Evolutionary conservation across 2,888 invertebrate genomes (phyloP).

Genomic region (Palloptera scutellata): DNA sequence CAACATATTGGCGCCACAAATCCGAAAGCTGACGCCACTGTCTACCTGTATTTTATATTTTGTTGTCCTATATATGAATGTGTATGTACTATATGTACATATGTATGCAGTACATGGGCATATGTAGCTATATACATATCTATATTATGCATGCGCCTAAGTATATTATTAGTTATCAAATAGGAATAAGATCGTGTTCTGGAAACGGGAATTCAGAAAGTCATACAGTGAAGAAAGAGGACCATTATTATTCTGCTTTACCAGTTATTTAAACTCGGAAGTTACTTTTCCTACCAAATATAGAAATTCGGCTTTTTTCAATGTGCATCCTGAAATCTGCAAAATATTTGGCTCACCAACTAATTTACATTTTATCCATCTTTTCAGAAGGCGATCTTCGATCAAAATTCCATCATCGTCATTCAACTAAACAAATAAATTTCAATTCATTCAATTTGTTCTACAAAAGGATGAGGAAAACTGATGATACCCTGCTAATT

Average conservation of each 20-base stretch:
- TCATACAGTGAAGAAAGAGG: too few relatives aligned
- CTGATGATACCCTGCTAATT: constrained; percentile 71
- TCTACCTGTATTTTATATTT: constrained; percentile 10
- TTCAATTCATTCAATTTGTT: constrained; percentile 3
- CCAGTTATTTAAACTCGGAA: too few relatives aligned
- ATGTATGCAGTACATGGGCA: too few relatives aligned
- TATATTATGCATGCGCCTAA: not conserved
- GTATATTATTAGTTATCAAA: not conserved
- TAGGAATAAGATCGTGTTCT: too few relatives aligned
- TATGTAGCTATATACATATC: too few relatives aligned
- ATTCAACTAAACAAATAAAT: not conserved
- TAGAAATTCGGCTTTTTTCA: too few relatives aligned
- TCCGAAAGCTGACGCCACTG: constrained; percentile 14
- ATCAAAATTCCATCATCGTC: constrained; percentile 5
- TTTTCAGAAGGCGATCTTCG: constrained; percentile 18
- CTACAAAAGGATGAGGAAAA: constrained; percentile 68
- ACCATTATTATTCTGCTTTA: too few relatives aligned
- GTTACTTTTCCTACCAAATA: too few relatives aligned
- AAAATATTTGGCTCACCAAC: too few relatives aligned
- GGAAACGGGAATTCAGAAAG: too few relatives aligned
- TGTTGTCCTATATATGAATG: not conserved
- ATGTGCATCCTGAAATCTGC: too few relatives aligned
- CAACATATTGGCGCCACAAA: constrained; percentile 17
- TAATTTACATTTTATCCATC: not conserved
- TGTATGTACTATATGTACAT: not conserved